These are phyloP conservation scores for Tetragnatha montana DNA, from an alignment of 2,888 invertebrate genomes.

Conservation along the genomic window DNA sequence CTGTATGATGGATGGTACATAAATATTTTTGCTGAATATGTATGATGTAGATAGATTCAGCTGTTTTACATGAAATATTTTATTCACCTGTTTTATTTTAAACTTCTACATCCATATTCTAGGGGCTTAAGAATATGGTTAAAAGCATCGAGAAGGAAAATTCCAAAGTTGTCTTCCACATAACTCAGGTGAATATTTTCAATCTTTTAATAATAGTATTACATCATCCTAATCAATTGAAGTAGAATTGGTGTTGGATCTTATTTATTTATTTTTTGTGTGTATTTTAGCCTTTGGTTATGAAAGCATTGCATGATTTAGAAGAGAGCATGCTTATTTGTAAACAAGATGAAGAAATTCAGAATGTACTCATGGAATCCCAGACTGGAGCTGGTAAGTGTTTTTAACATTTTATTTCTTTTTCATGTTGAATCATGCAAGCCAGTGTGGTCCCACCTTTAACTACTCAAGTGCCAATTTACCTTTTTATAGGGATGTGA, in stretches of 20 bases:
- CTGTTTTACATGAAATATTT: background rate
- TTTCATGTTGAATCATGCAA: background rate
- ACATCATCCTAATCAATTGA: too few species aligned
- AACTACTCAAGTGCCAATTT: too few species aligned
- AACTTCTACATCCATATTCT: background rate
- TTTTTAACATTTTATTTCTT: background rate
- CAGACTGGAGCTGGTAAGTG: constrained; percentile 33
- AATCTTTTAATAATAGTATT: background rate
- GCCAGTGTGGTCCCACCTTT: background rate
- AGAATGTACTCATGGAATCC: constrained; percentile 32
- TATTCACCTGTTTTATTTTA: constrained; percentile 11
- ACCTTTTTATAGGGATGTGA: too few species aligned
- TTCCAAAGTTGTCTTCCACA: constrained; percentile 41
- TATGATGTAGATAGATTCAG: background rate
- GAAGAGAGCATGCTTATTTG: constrained; percentile 47
- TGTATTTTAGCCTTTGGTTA: constrained; percentile 28
- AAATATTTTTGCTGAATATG: background rate
- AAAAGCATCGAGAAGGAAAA: constrained; percentile 57
- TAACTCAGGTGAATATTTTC: constrained; percentile 41
- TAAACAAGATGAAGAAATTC: constrained; percentile 49
- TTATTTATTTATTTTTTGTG: background rate
- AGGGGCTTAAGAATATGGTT: constrained; percentile 72
- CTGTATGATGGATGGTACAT: background rate
- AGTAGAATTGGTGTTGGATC: too few species aligned
- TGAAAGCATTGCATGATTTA: constrained; percentile 49